Base-by-base conservation (phyloP, 2,113 vertebrate species). In the Cryptomyrus ogoouensis region DNA sequence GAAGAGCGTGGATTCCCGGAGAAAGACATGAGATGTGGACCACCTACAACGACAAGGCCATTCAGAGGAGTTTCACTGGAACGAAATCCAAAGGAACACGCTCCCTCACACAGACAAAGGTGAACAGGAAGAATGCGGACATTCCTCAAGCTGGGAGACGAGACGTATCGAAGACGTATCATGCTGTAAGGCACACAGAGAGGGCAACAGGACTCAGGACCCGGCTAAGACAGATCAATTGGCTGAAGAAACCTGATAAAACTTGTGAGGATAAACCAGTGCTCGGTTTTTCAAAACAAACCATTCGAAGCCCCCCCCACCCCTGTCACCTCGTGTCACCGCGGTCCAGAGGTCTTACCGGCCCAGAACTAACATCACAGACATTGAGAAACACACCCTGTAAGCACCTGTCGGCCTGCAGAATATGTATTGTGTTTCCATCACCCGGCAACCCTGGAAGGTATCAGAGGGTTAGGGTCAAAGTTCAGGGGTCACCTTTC, bases 401-500 rank as follows among this genome's bases (percentile, higher is more conserved):
- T 87, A 39, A 56, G 53, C 47, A 31, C 83, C 83, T 87, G 49
- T 58, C 17, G 56, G 5, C 1, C 39, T 42, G 52, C 2, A 47
- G 35, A 88, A 88, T 62, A 66, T 19, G 24, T 88, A 66, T 58
- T 44, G 53, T 84, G 42, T 84, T 84, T 84, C 83, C 44, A 88
- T 12, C 35, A 58, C 53, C 19, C 7, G 19, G 39, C 9, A 88
- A 21, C 13, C 31, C 87, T 31, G 27, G 27, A 35, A 62, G 87
- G 49, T 87, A 52, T 88, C 50, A 24, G 27, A 70, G 56, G 56
- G 42, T 56, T 56, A 88, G 39, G 35, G 31, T 66, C 19, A 62
- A 50, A 88, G 87, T 53, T 62, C 87, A 62, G 17, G 49, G 87
- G 56, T 88, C 56, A 46, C 39, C 53, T 88, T 88, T 66, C 87